These are phyloP conservation scores for Heterodera schachtii DNA, from an alignment of 1,140 invertebrate genomes.

Conservation along the genomic window DNA sequence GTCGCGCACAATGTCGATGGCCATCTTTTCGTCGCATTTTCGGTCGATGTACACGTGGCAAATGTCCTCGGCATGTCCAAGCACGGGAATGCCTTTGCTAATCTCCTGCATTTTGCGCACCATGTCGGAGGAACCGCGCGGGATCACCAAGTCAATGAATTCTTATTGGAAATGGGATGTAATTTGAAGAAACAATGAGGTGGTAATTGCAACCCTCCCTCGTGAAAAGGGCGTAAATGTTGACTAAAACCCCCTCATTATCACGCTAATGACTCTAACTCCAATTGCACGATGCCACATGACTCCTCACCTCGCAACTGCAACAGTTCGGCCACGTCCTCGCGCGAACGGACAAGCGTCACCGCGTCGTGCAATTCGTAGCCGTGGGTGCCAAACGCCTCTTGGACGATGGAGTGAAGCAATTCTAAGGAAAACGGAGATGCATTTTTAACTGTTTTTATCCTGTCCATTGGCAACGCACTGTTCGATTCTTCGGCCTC, in stretches of 20 bases:
- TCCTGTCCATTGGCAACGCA: not conserved
- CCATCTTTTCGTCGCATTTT: slow-evolving; percentile 77
- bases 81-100: slow-evolving; percentile 86
- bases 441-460: not conserved
- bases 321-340: slow-evolving; percentile 64
- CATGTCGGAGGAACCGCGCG: slow-evolving; percentile 87
- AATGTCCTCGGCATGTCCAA: slow-evolving; percentile 94
- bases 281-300: too few species aligned
- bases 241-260: too few species aligned
- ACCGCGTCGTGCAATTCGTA: slow-evolving; percentile 75
- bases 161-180: slow-evolving; percentile 74
- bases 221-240: too few species aligned
- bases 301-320: slow-evolving; percentile 59
- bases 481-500: slow-evolving; percentile 89
- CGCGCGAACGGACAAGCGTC: slow-evolving; percentile 75
- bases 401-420: slow-evolving; percentile 89
- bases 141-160: slow-evolving; percentile 95
- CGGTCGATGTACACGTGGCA: slow-evolving; percentile 96
- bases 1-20: slow-evolving; percentile 75
- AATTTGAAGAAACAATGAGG: slow-evolving; percentile 14
- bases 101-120: slow-evolving; percentile 78
- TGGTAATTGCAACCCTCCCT: too few species aligned
- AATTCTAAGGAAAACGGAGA: slow-evolving; percentile 67
- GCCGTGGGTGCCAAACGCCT: slow-evolving; percentile 79
- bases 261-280: too few species aligned